Base-by-base conservation (phyloP, 1,140 invertebrate species). In the Dolichoris vasculosae region DNA sequence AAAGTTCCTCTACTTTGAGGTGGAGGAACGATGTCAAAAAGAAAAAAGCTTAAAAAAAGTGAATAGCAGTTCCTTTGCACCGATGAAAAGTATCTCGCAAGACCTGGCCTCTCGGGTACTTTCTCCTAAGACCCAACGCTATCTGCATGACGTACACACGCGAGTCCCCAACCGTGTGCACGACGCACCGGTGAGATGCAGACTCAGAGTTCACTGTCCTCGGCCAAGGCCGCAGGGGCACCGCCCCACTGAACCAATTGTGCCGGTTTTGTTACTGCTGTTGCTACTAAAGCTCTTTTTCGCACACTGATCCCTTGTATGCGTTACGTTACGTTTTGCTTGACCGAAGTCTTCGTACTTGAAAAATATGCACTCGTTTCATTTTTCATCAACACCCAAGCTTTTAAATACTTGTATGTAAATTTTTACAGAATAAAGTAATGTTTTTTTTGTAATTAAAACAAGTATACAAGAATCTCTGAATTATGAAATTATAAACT, bases 231-330 rank as follows among this genome's bases (percentile, higher is more conserved):
- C 91, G 89, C 87, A 84, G 90, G 91, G 91, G 91, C 89, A 93
- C 92, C 92, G 92, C 91, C 92, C 93, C 92, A 93, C 90, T 93
- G 93, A 93, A 93, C 93, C 92, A 93, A 93, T 93, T 93, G 91
- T 91, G 81, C 85, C 30, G 85, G 83, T 85, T 85, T 85, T 63
- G 83, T 63, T 20, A 38, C 35, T 63, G 30, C 35, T 6, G 13
- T 32, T 55, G 48, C 48, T 55, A 20, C 23, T 6, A 8, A 43
- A 23, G 55, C 32, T 78, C 32, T 17, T 71, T 79, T 73, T 79
- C n/a, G 67, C 69, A 35, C 83, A 84, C 82, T 55, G 82, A 73
- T 43, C 82, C 43, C 40, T 75, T 38, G 67, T 67, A 23, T 59
- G 55, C 23, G 3, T 59, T 13, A 13, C 6, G 13, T 13, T 46